Evolutionary conservation across 1,140 invertebrate species (phyloP).

Genomic region (Bombus cullumanus): DNA sequence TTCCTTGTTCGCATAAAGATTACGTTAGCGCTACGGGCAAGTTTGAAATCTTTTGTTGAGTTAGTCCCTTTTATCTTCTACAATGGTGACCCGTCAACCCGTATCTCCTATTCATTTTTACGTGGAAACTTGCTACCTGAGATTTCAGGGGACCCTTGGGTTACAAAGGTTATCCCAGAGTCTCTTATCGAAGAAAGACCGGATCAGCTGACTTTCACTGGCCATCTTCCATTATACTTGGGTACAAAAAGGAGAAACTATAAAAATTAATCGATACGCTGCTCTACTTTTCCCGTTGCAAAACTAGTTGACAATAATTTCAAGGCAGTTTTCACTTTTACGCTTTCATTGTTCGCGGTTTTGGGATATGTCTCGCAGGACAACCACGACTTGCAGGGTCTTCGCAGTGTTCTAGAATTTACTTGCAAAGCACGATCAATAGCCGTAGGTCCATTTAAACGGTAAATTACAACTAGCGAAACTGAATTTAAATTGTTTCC

Average conservation of each 20-base stretch:
- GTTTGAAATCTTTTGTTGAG: background rate
- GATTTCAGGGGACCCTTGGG: background rate
- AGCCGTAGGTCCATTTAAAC: background rate
- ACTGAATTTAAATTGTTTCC: background rate
- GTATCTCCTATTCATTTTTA: background rate
- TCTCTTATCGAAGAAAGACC: background rate
- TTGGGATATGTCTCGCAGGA: rapidly evolving
- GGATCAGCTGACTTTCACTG: background rate
- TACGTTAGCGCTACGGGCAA: background rate
- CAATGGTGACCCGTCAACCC: background rate
- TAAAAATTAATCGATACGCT: background rate
- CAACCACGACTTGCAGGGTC: too few species aligned
- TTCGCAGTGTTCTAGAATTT: background rate
- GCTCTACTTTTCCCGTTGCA: background rate
- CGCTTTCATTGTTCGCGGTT: background rate
- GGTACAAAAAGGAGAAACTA: background rate
- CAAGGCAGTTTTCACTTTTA: background rate
- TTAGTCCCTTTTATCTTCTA: background rate
- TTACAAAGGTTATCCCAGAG: background rate
- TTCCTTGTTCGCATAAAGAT: background rate
- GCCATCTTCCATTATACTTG: background rate
- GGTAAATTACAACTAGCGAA: background rate
- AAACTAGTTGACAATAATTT: background rate
- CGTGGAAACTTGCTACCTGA: background rate
- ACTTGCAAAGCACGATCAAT: background rate